These are phyloP conservation scores for Stigmatopora nigra DNA, from an alignment of 2,113 vertebrate species.

Conservation along the genomic window DNA sequence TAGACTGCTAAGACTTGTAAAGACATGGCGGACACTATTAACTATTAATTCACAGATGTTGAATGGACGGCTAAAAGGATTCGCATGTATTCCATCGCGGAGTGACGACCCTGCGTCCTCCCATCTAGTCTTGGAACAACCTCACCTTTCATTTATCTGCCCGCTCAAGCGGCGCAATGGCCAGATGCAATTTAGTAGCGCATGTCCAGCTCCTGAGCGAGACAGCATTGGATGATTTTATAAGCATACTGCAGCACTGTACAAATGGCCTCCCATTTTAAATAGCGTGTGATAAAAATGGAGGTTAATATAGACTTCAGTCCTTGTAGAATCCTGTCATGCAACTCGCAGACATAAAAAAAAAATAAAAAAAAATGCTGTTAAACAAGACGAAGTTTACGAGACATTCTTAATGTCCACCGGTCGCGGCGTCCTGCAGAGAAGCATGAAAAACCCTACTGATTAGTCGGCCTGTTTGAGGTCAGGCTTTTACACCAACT, in stretches of 20 bases:
- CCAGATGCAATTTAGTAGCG: background rate
- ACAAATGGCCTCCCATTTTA: constrained; percentile 5
- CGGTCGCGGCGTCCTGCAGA: background rate
- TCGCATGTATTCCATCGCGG: constrained; percentile 27
- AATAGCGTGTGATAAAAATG: background rate
- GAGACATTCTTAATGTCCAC: background rate
- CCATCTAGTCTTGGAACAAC: background rate
- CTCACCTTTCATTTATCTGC: constrained; percentile 12
- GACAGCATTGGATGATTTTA: background rate
- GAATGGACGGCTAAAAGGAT: constrained; percentile 49
- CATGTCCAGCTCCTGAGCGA: background rate
- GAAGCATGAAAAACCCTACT: background rate
- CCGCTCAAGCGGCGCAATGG: background rate
- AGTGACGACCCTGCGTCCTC: background rate
- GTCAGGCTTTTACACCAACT: background rate
- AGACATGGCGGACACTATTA: background rate
- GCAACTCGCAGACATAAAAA: background rate
- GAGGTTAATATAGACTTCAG: constrained; percentile 1
- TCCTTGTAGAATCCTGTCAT: background rate
- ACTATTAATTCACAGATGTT: constrained; percentile 32
- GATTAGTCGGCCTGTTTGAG: background rate
- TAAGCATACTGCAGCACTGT: background rate
- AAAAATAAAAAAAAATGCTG: background rate
- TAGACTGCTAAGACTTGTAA: background rate
- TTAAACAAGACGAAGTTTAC: background rate